These are phyloP conservation scores for Anolis carolinensis DNA, from an alignment of 2,113 vertebrate genomes.

Conservation along the genomic window DNA sequence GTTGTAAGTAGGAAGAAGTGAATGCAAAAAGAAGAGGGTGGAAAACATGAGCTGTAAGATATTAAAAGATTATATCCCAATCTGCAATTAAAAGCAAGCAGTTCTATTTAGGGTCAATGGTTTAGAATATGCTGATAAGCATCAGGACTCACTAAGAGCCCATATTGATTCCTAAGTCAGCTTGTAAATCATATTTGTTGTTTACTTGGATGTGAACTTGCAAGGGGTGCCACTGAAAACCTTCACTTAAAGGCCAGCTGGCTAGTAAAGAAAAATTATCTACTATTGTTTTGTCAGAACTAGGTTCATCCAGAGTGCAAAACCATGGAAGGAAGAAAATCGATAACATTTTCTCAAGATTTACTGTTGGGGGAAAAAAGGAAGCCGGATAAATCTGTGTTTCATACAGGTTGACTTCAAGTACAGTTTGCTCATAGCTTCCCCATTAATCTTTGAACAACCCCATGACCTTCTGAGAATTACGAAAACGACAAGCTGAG, in stretches of 20 bases:
- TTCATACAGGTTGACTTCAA: background rate
- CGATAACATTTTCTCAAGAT: constrained; percentile 52
- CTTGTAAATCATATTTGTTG: constrained; percentile 45
- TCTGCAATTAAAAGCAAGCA: background rate
- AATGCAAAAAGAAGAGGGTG: background rate
- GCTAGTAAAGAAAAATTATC: constrained; percentile 61
- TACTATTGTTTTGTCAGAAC: constrained; percentile 55
- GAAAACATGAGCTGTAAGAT: background rate
- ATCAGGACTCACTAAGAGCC: constrained; percentile 5
- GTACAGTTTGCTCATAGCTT: constrained; percentile 9
- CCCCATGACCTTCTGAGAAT: constrained; percentile 4
- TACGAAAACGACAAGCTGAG: background rate
- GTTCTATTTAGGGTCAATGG: background rate
- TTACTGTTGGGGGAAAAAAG: constrained; percentile 31
- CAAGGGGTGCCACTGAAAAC: constrained; percentile 26
- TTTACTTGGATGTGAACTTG: constrained; percentile 52
- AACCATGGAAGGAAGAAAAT: constrained; percentile 52
- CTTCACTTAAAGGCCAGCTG: constrained; percentile 63
- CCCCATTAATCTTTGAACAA: constrained; percentile 32
- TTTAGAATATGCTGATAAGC: constrained; percentile 14
- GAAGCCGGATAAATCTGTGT: constrained; percentile 30
- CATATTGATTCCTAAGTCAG: constrained; percentile 13
- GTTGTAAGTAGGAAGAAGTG: background rate
- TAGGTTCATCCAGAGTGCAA: constrained; percentile 65
- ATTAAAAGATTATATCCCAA: background rate